phyloP scores from a whole-genome alignment of 37 sponge, comb jelly and placozoan species.

The Oscarella lobularis region DNA sequence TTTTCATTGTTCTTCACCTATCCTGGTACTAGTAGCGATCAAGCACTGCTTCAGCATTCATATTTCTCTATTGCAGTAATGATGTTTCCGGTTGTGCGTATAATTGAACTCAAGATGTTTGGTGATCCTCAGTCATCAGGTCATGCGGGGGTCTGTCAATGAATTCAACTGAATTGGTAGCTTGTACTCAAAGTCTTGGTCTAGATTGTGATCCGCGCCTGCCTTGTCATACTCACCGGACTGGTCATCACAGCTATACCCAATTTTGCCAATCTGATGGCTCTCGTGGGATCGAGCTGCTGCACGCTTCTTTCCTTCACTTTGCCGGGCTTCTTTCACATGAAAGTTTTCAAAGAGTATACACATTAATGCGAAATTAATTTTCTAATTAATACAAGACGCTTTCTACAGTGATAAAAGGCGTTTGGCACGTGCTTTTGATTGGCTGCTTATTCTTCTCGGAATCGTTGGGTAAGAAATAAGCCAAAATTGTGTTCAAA shows the following conservation, averaged over 20 bases:
- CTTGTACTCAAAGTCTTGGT: not conserved
- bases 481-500: no score
- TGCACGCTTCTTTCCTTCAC: slow-evolving; percentile 89
- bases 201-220: slow-evolving; percentile 41
- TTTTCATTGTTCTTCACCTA: slow-evolving; percentile 92
- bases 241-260: slow-evolving; percentile 62
- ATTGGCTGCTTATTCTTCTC: no score
- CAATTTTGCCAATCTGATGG: slow-evolving; percentile 87
- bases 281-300: slow-evolving; percentile 76
- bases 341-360: not conserved
- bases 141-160: not conserved
- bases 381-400: no score
- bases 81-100: slow-evolving; percentile 89
- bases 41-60: not conserved
- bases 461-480: no score
- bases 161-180: not conserved
- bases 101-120: slow-evolving; percentile 4
- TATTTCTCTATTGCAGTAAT: slow-evolving; percentile 51
- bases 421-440: no score
- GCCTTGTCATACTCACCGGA: slow-evolving; percentile 59
- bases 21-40: slow-evolving; percentile 40
- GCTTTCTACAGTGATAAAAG: no score
- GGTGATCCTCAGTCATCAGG: not conserved
- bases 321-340: slow-evolving; percentile 88
- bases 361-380: no score